Evolutionary conservation across 1,140 invertebrate species (phyloP).

Genomic region (Drosophila varians): DNA sequence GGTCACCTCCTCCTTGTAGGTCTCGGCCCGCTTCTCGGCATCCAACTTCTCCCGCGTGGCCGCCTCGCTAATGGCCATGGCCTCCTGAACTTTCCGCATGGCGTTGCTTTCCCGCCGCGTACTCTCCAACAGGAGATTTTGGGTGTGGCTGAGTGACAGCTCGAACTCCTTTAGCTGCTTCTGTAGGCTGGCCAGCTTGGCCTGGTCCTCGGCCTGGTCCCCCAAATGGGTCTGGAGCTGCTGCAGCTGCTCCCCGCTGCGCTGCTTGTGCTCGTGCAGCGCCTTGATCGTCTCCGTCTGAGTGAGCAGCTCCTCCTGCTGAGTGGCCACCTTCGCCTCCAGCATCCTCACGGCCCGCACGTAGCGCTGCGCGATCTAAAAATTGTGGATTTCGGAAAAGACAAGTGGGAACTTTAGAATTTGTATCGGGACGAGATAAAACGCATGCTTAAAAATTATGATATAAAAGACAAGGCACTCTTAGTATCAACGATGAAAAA

Average conservation of each 20-base stretch:
- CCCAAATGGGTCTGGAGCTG: slow-evolving; percentile 36
- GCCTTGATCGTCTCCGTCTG: slow-evolving; percentile 57
- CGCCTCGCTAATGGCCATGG: slow-evolving; percentile 84
- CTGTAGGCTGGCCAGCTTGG: slow-evolving; percentile 26
- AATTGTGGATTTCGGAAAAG: neutral
- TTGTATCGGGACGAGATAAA: neutral
- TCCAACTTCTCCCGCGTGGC: slow-evolving; percentile 84
- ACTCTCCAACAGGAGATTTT: slow-evolving; percentile 32
- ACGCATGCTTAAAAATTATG: neutral
- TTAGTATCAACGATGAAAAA: neutral
- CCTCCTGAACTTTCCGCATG: slow-evolving; percentile 83
- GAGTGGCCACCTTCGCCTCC: slow-evolving; percentile 28
- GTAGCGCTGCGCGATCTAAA: slow-evolving; percentile 49
- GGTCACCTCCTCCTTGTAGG: slow-evolving; percentile 62
- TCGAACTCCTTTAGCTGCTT: slow-evolving; percentile 54
- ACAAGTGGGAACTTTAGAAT: slow-evolving; percentile 5
- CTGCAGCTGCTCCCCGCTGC: slow-evolving; percentile 25
- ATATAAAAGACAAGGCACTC: slow-evolving; percentile 14
- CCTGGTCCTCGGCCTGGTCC: slow-evolving; percentile 1
- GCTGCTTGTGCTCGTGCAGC: slow-evolving; percentile 59
- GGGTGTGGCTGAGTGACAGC: slow-evolving; percentile 28
- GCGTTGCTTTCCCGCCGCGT: slow-evolving; percentile 46
- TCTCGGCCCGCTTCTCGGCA: slow-evolving; percentile 64
- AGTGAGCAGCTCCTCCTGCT: slow-evolving; percentile 53
- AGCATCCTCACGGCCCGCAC: slow-evolving; percentile 41